These are phyloP conservation scores for Chalcosyrphus nemorum DNA, from an alignment of 2,888 invertebrate species.

Conservation along the genomic window DNA sequence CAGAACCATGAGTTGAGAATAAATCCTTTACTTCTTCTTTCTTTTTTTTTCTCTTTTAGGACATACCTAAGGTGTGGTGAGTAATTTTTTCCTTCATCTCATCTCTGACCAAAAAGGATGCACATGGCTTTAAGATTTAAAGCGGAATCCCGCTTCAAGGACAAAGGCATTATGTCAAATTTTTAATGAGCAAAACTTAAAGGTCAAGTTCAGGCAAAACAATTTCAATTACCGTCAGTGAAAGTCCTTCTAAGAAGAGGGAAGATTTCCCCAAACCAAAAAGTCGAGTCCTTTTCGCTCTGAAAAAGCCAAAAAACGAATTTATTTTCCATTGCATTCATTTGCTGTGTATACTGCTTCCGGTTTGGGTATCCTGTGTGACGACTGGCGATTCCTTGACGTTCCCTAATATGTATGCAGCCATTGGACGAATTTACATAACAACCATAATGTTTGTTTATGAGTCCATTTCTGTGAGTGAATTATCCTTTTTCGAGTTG, in stretches of 20 bases:
- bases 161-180: neutral
- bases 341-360: neutral
- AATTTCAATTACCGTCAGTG: neutral
- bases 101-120: too few relatives aligned
- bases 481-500: constrained; percentile 57
- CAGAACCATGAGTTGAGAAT: constrained; percentile 45
- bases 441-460: constrained; percentile 67
- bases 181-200: neutral
- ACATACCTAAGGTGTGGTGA: neutral
- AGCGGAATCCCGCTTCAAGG: neutral
- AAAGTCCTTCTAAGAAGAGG: neutral
- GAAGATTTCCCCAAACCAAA: neutral
- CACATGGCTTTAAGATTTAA: neutral
- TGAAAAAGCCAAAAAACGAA: too few relatives aligned
- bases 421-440: constrained; percentile 56
- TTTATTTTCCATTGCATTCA: constrained; percentile 8
- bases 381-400: constrained; percentile 5
- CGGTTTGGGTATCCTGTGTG: constrained; percentile 9
- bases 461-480: constrained; percentile 55
- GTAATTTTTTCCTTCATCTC: too few relatives aligned
- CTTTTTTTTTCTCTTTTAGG: neutral
- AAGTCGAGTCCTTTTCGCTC: neutral
- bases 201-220: constrained; percentile 21
- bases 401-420: neutral
- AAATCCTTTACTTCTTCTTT: constrained; percentile 25